These are phyloP conservation scores for Noctua comes DNA, from an alignment of 2,888 invertebrate genomes.

Conservation along the genomic window DNA sequence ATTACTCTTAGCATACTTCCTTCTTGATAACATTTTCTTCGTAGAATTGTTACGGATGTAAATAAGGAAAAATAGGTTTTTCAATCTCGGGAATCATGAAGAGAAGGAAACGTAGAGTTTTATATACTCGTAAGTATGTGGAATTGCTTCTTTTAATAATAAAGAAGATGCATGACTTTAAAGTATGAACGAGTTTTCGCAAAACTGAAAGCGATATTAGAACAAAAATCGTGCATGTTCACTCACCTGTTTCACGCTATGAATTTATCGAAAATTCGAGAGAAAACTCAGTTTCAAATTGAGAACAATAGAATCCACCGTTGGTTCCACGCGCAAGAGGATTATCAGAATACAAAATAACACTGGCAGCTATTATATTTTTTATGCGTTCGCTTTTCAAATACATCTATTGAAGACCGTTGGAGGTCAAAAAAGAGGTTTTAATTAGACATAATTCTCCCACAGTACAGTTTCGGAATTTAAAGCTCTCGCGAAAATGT, in stretches of 20 bases:
- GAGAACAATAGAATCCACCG: constrained; percentile 53
- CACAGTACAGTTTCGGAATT: constrained; percentile 49
- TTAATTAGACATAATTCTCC: constrained; percentile 37
- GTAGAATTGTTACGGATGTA: constrained; percentile 7
- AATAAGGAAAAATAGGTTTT: constrained; percentile 20
- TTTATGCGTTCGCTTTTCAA: constrained; percentile 56
- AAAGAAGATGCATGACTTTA: not conserved
- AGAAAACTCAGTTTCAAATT: constrained; percentile 42
- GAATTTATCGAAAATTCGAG: constrained; percentile 36
- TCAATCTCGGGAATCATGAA: not conserved
- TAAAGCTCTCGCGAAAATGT: constrained; percentile 30
- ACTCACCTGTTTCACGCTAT: not conserved
- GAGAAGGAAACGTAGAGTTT: not conserved
- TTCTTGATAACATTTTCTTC: constrained; percentile 15
- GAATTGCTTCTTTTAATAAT: not conserved
- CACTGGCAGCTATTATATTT: constrained; percentile 36
- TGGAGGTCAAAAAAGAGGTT: constrained; percentile 34
- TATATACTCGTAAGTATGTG: too few species aligned
- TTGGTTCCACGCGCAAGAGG: constrained; percentile 35
- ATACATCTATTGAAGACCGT: constrained; percentile 20
- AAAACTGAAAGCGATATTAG: not conserved
- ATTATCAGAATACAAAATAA: constrained; percentile 48
- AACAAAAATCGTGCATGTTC: not conserved
- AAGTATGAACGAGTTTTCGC: not conserved
- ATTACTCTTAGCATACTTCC: not conserved